phyloP scores from a whole-genome alignment of 2,888 invertebrate genomes.

The Cataglyphis livida region DNA sequence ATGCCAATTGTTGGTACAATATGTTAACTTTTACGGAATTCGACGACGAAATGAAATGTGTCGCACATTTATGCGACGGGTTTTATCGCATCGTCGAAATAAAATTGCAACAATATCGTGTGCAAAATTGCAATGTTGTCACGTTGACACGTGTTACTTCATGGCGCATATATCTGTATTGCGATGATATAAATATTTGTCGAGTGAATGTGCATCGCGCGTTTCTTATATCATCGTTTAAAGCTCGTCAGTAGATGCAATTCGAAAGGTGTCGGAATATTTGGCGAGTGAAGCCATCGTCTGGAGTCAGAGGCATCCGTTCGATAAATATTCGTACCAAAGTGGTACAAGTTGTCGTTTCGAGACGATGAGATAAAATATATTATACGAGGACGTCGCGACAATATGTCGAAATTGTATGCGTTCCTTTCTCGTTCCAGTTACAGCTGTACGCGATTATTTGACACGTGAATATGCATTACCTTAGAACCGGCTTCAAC shows the following conservation, averaged over 20 bases:
- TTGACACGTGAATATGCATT: slow-evolving; percentile 12
- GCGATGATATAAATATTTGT: slow-evolving; percentile 16
- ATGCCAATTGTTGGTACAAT: slow-evolving; percentile 31
- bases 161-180: background rate
- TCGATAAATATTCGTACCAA: slow-evolving; percentile 40
- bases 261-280: slow-evolving; percentile 24
- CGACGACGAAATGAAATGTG: background rate
- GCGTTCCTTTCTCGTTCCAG: background rate
- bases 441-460: background rate
- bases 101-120: background rate
- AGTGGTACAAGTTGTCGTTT: slow-evolving; percentile 6
- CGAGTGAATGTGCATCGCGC: background rate
- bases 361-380: slow-evolving; percentile 19
- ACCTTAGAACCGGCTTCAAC: background rate
- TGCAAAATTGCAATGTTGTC: background rate
- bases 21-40: slow-evolving; percentile 11
- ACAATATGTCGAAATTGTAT: slow-evolving; percentile 29
- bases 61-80: background rate
- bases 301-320: slow-evolving; percentile 6
- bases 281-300: slow-evolving; percentile 19
- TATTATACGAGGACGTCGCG: background rate
- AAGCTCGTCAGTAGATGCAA: slow-evolving; percentile 33
- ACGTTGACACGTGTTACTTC: background rate
- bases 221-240: background rate
- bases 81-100: background rate